Evolutionary conservation across 2,888 invertebrate species (phyloP).

Genomic region (Nemurella pictetii): DNA sequence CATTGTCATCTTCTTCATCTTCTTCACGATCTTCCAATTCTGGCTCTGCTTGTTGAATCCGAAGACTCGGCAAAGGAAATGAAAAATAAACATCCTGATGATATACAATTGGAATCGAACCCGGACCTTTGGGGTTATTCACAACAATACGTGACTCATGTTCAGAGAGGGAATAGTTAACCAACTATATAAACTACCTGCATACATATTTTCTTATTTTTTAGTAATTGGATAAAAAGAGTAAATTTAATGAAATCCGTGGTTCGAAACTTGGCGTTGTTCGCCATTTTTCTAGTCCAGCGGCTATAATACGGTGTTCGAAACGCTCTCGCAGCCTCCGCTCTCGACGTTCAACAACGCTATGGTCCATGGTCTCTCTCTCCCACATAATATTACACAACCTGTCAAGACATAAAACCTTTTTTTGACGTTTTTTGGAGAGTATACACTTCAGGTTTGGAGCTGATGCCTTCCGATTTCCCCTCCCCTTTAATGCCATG

Average conservation of each 20-base stretch:
- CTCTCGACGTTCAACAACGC: neutral
- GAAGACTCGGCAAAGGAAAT: neutral
- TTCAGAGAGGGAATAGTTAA: neutral
- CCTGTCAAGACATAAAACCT: constrained; percentile 29
- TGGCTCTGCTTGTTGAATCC: no score
- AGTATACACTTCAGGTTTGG: constrained; percentile 3
- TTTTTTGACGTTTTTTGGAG: constrained; percentile 17
- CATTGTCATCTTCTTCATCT: neutral
- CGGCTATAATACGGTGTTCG: neutral
- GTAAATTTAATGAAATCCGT: neutral
- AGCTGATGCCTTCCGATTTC: neutral
- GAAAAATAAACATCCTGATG: neutral
- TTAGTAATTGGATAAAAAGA: neutral
- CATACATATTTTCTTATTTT: neutral
- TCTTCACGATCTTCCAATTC: neutral
- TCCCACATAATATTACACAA: constrained; percentile 22
- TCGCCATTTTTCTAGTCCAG: neutral
- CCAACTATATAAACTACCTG: neutral
- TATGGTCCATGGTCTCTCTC: neutral
- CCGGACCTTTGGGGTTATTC: neutral
- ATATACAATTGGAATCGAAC: constrained; percentile 5
- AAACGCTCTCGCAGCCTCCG: neutral
- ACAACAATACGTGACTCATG: neutral
- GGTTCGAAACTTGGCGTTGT: neutral
- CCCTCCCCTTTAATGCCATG: constrained; percentile 10